Percentiles rank a stretch among this genome's conserved stretches.
These are phyloP conservation scores for Physeter macrocephalus DNA, from an alignment of 2,113 vertebrate genomes.

Conservation along the genomic window DNA sequence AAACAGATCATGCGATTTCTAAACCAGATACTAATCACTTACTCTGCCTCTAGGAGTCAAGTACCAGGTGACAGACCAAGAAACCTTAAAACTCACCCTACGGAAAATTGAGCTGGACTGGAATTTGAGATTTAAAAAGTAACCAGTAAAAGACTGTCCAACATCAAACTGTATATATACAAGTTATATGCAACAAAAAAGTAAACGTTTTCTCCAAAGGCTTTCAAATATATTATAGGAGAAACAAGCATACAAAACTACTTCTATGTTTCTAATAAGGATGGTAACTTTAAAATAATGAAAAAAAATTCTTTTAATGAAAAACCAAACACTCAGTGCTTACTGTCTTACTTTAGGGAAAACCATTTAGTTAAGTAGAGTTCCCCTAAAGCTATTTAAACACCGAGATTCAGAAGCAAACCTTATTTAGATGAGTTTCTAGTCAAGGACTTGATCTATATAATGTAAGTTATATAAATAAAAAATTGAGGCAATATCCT, in stretches of 20 bases:
- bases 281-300: background rate
- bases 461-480: slow-evolving; percentile 58
- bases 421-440: slow-evolving; percentile 39
- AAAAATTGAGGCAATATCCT: slow-evolving; percentile 45
- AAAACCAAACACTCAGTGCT: background rate
- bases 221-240: background rate
- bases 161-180: background rate
- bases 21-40: background rate
- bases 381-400: slow-evolving; percentile 46
- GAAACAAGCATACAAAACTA: background rate
- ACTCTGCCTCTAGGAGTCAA: background rate
- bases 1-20: background rate
- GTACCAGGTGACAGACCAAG: background rate
- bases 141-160: background rate
- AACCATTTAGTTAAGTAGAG: slow-evolving; percentile 30
- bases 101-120: background rate
- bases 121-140: background rate
- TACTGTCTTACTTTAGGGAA: background rate
- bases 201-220: background rate
- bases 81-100: background rate
- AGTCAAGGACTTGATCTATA: slow-evolving; percentile 53
- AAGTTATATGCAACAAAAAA: background rate
- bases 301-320: background rate
- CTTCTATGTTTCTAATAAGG: background rate
- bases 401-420: slow-evolving; percentile 20